Percentiles rank a stretch among this genome's conserved stretches.
phyloP scores from a whole-genome alignment of 2,888 invertebrate genomes.

The Antheraea yamamai region DNA sequence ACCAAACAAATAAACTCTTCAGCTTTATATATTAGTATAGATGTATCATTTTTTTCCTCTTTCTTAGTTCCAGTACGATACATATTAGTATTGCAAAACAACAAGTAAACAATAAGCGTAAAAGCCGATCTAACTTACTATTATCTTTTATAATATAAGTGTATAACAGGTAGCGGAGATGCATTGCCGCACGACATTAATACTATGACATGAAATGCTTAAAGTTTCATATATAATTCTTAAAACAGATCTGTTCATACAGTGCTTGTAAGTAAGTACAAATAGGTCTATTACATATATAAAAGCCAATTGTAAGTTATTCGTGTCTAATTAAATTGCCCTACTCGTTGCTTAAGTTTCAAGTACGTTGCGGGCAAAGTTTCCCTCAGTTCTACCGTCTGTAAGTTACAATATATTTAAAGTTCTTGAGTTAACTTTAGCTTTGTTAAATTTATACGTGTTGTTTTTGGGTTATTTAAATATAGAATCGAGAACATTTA shows the following conservation, averaged over 20 bases:
- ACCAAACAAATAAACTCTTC: too few relatives aligned
- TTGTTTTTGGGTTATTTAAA: slow-evolving; percentile 3
- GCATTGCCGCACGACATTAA: neutral
- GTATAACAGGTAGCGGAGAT: neutral
- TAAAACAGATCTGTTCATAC: neutral
- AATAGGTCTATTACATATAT: neutral
- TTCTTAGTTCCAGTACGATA: neutral
- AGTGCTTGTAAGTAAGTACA: neutral
- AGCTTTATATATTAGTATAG: too few relatives aligned
- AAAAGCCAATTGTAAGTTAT: neutral
- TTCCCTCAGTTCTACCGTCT: slow-evolving; percentile 5
- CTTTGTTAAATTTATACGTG: slow-evolving; percentile 8
- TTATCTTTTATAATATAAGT: neutral
- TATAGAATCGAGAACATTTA: neutral
- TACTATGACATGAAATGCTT: neutral
- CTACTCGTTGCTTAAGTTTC: slow-evolving; percentile 1
- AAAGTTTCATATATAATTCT: too few relatives aligned
- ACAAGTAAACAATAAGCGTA: too few relatives aligned
- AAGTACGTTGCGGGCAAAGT: slow-evolving; percentile 4
- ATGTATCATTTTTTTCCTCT: too few relatives aligned
- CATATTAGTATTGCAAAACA: neutral
- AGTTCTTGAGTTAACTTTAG: neutral
- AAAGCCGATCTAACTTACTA: neutral
- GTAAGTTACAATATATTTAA: slow-evolving; percentile 7
- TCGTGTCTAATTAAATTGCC: neutral